Evolutionary conservation across 2,888 invertebrate species (phyloP).

Genomic region (Coelopa pilipes): DNA sequence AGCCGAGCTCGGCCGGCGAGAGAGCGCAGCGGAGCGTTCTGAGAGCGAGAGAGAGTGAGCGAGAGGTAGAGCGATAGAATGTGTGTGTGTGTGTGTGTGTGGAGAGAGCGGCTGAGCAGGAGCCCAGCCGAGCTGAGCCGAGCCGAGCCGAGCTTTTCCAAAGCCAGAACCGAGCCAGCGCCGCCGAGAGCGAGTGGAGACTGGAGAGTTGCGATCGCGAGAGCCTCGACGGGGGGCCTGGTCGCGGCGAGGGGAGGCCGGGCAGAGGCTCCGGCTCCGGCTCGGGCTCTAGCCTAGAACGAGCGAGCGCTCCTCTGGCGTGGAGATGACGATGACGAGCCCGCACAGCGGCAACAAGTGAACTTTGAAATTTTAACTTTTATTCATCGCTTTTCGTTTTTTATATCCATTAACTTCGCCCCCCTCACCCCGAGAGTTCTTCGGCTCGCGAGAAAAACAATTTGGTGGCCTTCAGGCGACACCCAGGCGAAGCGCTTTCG

Average conservation of each 20-base stretch:
- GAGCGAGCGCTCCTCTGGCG: not conserved
- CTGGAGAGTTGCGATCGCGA: not conserved
- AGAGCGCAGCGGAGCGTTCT: not conserved
- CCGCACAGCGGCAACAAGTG: constrained; percentile 20
- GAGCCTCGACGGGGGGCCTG: too few species aligned
- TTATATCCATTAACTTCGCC: too few species aligned
- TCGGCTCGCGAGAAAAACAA: not conserved
- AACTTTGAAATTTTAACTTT: constrained; percentile 30
- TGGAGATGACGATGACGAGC: not conserved
- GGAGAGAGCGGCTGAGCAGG: too few species aligned
- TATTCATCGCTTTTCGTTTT: not conserved
- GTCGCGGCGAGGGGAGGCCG: too few species aligned
- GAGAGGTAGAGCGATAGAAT: constrained; percentile 1
- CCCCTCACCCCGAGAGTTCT: too few species aligned
- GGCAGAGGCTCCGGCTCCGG: not conserved
- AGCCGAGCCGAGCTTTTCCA: constrained; percentile 1
- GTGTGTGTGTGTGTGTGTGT: too few species aligned
- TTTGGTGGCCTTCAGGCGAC: not conserved
- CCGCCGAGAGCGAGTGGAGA: not conserved
- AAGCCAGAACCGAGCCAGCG: not conserved
- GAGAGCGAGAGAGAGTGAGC: constrained; percentile 17
- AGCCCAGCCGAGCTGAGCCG: not conserved
- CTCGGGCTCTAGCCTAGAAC: not conserved
- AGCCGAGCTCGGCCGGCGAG: too few species aligned
- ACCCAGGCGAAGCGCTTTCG: constrained; percentile 3